These are phyloP conservation scores for Athalia circularis DNA, from an alignment of 2,888 invertebrate species.

Conservation along the genomic window DNA sequence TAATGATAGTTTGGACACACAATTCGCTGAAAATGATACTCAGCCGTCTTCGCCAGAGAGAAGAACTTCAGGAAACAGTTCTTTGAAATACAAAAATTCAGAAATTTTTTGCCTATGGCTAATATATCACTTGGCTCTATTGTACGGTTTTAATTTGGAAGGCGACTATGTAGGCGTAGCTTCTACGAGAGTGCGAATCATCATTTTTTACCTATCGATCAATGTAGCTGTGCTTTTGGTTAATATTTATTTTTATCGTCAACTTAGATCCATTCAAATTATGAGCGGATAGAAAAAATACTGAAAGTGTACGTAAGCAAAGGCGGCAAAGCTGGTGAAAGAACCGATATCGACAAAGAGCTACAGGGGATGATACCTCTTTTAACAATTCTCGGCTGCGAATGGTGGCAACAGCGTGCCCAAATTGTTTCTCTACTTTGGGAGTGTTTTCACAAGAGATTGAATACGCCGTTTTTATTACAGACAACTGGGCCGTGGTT, in stretches of 20 bases:
- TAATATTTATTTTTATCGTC: constrained; percentile 42
- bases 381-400: constrained; percentile 71
- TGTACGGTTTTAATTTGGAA: constrained; percentile 71
- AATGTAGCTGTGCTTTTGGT: constrained; percentile 40
- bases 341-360: constrained; percentile 74
- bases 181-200: constrained; percentile 60
- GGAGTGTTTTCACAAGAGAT: constrained; percentile 78
- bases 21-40: constrained; percentile 58
- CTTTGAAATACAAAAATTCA: constrained; percentile 63
- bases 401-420: constrained; percentile 76
- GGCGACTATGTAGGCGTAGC: constrained; percentile 68
- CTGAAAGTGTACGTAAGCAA: constrained; percentile 74
- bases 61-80: constrained; percentile 49
- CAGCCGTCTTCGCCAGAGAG: constrained; percentile 52
- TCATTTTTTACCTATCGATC: constrained; percentile 33
- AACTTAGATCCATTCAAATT: constrained; percentile 68
- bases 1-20: constrained; percentile 67
- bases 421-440: constrained; percentile 76
- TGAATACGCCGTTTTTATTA: constrained; percentile 76
- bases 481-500: constrained; percentile 73
- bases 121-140: constrained; percentile 72
- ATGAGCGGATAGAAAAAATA: constrained; percentile 73
- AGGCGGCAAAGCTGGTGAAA: constrained; percentile 67
- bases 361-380: constrained; percentile 74
- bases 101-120: constrained; percentile 75